Evolutionary conservation across 1,140 invertebrate species (phyloP), one percentile per base, ranked within the genome.

Genomic region (Aricia agestis): DNA sequence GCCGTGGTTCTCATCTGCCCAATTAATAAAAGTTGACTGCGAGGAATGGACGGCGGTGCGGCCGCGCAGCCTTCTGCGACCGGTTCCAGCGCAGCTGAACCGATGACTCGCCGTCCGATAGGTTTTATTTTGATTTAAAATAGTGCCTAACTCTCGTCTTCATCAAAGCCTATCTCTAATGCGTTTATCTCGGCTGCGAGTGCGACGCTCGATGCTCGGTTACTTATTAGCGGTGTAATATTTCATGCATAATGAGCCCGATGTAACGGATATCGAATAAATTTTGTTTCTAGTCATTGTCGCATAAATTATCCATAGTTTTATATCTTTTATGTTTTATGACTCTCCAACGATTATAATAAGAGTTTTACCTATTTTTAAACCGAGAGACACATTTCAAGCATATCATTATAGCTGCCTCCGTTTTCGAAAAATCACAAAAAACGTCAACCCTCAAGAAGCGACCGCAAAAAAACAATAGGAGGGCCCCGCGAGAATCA

Each of bases 1-100:
- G 82, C 84, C 81, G 82, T 81, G 85, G 82, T 84, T 89, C 87
- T 90, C 89, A 90, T 91, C 87, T 90, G 89, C 86, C 87, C 89
- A 91, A 91, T 91, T 91, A 91, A 91, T 91, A 91, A 90, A 88
- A 85, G 87, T 90, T 89, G 87, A 91, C 82, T 90, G 83, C 78
- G 81, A 87, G 83, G 82, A 84, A 90, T 86, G 86, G 87, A 77
- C 74, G 81, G 80, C 83, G 76, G 78, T 68, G 81, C 79, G 84
- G 79, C 78, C 77, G 81, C 65, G 73, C 72, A 69, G 74, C 73
- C 73, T 63, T 69, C 72, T 72, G 68, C 80, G 85, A 89, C 85
- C 85, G 87, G 87, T 89, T 88, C 78, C 75, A 66, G 76, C 74
- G 82, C 87, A 90, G 83, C 87, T 90, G 87, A 90, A 86, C 79